Evolutionary conservation across 2,113 vertebrate species (phyloP), one percentile per base, ranked within the genome.

Genomic region (Dunckerocampus dactyliophorus): DNA sequence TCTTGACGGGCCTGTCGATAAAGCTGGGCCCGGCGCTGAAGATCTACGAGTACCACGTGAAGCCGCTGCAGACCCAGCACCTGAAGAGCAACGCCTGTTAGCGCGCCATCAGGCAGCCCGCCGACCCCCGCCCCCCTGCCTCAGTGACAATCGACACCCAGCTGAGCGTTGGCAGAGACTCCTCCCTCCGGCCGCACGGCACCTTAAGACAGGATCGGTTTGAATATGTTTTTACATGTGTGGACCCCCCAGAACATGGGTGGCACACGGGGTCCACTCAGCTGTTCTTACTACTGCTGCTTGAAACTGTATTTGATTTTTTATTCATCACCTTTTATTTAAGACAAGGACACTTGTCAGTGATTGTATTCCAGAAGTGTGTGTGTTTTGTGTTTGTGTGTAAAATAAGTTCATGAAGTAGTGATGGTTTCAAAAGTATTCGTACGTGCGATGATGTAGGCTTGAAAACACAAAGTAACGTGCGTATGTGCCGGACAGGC

Each of bases 41-140:
- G 90, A 99, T 99, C 85, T 99, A 99, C 19, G 96, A 99, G 80
- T 98, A 96, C 87, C 96, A 99, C 14, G 92, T 99, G 83, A 99
- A 99, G 81, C 94, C 94, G 63, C 89, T 99, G 74, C 97, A 99
- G 87, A 97, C 94, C 71, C 95, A 95, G 67, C 96, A 99, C 90
- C 89, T 96, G 87, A 98, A 95, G 90, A 94, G 90, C 89, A 93
- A 83, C 62, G 91, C 92, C 70, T 93, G 93, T 43, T 98, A 97
- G 92, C 86, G 59, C 34, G n/a, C 1, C 50, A 1, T 34, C n/a
- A 54, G 63, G 2, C 52, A 43, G 19, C 37, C 34, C 12, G 52
- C 50, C 24, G 21, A n/a, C 62, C 12, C 62, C 52, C 62, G 4
- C 31, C 3, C 31, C 31, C 31, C 24, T 5, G 67, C 69, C 73